Base-by-base conservation (phyloP, 2,113 vertebrate species). In the Odontesthes bonariensis region DNA sequence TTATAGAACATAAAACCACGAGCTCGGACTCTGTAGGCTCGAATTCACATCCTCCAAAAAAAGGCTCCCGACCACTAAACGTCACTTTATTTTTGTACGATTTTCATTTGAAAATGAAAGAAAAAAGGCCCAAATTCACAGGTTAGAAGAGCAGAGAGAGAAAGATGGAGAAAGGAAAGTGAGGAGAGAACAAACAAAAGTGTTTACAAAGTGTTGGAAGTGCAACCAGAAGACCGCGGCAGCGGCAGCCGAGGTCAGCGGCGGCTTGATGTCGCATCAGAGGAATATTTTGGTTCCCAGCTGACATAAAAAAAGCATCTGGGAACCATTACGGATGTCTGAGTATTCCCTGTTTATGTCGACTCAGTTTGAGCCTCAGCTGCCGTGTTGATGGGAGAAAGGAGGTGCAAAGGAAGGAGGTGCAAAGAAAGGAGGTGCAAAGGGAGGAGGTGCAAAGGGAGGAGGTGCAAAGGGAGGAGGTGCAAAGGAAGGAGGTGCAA, bases 81-180 rank as follows among this genome's bases (percentile, higher is more conserved):
- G 62, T 40, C 32, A 59, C 62, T 81, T 88, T 69, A 81, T 63
- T 82, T 87, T 76, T 77, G 23, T 81, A 84, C 19, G 20, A 23
- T 72, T 57, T 81, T 69, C 11, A 70, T 69, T 8, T 16, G 12
- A 51, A 27, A 33, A 23, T n/a, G 32, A 47, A 58, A 5, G 23
- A 53, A 58, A 3, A 20, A 16, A n/a, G n/a, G n/a, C 31, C 19
- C 13, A 66, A 16, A 11, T 49, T 67, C 19, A 49, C 27, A 12
- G 44, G 32, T 5, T 10, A 16, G 51, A 32, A 31, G 55, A 40
- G 31, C 19, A 35, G 22, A 73, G 70, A 59, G 81, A 56, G 75
- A 60, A 77, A 40, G 84, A 35, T 40, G 72, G 81, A 61, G 42
- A 52, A 68, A 61, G 61, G 44, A 9, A 81, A 47, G 71, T 81